These are phyloP conservation scores for Chrysogorgia sp. DNA, from an alignment of 92 coral and sea anemone species.

Conservation along the genomic window DNA sequence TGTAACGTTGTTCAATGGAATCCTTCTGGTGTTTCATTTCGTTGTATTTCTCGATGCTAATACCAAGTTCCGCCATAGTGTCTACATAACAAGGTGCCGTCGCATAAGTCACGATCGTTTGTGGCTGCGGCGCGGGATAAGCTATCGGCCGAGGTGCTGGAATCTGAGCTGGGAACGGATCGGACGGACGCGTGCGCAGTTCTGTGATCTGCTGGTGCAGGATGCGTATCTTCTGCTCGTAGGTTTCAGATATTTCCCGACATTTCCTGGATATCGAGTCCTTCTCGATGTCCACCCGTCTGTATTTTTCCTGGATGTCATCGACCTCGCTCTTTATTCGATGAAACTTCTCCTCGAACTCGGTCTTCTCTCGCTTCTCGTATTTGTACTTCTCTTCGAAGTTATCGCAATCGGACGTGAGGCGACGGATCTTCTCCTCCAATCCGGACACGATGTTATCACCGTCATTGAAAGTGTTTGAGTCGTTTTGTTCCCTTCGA, in stretches of 20 bases:
- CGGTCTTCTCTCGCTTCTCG: slow-evolving; percentile 29
- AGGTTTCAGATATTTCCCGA: slow-evolving; percentile 28
- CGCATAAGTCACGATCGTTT: slow-evolving; percentile 1
- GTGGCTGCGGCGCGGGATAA: slow-evolving; percentile 15
- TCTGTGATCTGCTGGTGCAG: slow-evolving; percentile 31
- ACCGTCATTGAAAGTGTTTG: neutral
- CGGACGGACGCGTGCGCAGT: slow-evolving; percentile 19
- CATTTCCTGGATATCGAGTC: slow-evolving; percentile 11
- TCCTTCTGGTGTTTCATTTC: slow-evolving; percentile 40
- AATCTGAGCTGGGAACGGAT: neutral
- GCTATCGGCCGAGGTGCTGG: slow-evolving; percentile 1
- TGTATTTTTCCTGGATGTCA: slow-evolving; percentile 24
- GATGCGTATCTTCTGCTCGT: slow-evolving; percentile 28
- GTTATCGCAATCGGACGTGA: slow-evolving; percentile 23
- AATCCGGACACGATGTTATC: slow-evolving; percentile 4
- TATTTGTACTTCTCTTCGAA: slow-evolving; percentile 27
- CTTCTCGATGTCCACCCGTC: slow-evolving; percentile 17
- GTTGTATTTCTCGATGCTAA: slow-evolving; percentile 28
- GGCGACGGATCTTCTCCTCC: slow-evolving; percentile 33
- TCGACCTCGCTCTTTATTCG: slow-evolving; percentile 18
- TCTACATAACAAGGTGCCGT: slow-evolving; percentile 15
- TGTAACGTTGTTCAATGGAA: slow-evolving; percentile 34
- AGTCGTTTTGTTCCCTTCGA: slow-evolving; percentile 25
- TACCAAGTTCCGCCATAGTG: slow-evolving; percentile 32
- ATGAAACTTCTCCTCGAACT: slow-evolving; percentile 33